phyloP scores from a whole-genome alignment of 1,140 invertebrate genomes.

The Wasmannia auropunctata region DNA sequence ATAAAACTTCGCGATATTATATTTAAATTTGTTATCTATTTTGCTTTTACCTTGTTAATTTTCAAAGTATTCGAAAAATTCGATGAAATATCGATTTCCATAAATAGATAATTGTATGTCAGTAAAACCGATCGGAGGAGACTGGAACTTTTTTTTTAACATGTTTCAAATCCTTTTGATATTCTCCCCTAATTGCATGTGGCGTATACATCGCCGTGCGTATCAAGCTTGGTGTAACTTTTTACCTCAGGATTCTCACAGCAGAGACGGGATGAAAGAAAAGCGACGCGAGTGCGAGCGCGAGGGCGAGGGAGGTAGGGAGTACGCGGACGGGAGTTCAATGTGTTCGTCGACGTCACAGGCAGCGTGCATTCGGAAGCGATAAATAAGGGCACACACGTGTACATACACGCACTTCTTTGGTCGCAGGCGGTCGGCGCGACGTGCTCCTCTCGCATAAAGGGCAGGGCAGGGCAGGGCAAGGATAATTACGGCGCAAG shows the following conservation, averaged over 20 bases:
- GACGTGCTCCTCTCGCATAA: constrained; percentile 42
- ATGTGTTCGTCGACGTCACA: constrained; percentile 65
- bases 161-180: background rate
- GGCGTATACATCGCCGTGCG: background rate
- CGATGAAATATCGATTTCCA: background rate
- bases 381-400: constrained; percentile 69
- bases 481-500: constrained; percentile 66
- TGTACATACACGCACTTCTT: constrained; percentile 13
- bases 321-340: background rate
- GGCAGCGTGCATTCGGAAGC: constrained; percentile 65
- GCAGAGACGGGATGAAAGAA: constrained; percentile 11
- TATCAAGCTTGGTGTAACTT: constrained; percentile 24
- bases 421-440: background rate
- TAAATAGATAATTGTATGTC: background rate
- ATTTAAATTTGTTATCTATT: background rate
- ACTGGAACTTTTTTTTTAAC: background rate
- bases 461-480: constrained; percentile 25
- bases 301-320: background rate
- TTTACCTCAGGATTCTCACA: constrained; percentile 38
- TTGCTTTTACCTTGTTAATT: background rate
- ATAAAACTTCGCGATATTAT: background rate
- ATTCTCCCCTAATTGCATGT: constrained; percentile 20
- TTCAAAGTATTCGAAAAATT: background rate
- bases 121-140: background rate
- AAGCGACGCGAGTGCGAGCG: background rate